Conservation (phyloP, 2,888 invertebrate species). For the Matsumyia berberina region DNA sequence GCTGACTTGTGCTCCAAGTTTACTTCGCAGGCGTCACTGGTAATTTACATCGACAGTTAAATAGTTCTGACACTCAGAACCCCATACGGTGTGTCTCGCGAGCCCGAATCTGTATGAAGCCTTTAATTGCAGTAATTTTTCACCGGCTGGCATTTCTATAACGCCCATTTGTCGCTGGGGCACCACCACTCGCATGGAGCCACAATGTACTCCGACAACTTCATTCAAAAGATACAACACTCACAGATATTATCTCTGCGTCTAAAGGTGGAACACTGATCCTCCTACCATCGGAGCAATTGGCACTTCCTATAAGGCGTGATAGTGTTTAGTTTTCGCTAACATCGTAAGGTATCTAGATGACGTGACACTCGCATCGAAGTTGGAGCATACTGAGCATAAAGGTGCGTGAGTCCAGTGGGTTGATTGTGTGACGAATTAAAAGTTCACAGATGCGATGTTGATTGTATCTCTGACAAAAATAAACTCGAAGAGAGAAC, state of each 20-base stretch:
- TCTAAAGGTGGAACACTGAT: constrained; percentile 35
- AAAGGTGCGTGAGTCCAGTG: constrained; percentile 51
- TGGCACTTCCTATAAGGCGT: constrained; percentile 34
- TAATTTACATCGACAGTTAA: constrained; percentile 56
- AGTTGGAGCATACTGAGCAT: not conserved
- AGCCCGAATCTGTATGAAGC: constrained; percentile 26
- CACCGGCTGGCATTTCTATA: constrained; percentile 50
- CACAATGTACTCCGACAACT: constrained; percentile 35
- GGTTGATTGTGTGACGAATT: constrained; percentile 51
- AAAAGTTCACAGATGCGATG: constrained; percentile 16
- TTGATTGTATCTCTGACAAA: too few species aligned
- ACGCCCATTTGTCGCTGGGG: constrained; percentile 60
- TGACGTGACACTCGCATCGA: constrained; percentile 30
- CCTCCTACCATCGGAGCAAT: constrained; percentile 51
- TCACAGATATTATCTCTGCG: constrained; percentile 27
- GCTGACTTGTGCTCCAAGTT: constrained; percentile 40
- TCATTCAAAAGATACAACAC: constrained; percentile 17
- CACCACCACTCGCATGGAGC: not conserved
- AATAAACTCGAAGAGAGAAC: too few species aligned
- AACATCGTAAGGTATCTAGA: constrained; percentile 33
- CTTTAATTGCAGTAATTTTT: constrained; percentile 63
- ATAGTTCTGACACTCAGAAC: constrained; percentile 46
- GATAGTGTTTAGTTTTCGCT: constrained; percentile 53
- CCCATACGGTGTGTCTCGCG: constrained; percentile 13
- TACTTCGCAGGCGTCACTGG: constrained; percentile 52